Percentiles rank a stretch among this genome's conserved stretches.
These are phyloP conservation scores for Scaptomyza pallida DNA, from an alignment of 1,140 invertebrate species.

Conservation along the genomic window DNA sequence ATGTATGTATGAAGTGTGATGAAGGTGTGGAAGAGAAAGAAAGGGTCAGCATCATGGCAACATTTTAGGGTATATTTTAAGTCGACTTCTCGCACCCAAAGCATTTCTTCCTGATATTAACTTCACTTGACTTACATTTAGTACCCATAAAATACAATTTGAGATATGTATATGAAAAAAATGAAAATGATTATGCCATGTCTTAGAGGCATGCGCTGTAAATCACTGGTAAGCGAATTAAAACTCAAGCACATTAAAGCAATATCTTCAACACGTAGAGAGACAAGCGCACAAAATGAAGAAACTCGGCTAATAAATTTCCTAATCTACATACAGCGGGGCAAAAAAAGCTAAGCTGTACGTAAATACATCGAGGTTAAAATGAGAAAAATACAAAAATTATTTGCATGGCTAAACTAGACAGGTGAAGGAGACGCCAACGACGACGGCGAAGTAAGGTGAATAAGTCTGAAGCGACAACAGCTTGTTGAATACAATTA, in stretches of 20 bases:
- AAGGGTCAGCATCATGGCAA: no score
- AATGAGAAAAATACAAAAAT: slow-evolving; percentile 46
- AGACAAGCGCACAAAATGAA: slow-evolving; percentile 42
- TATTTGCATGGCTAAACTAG: slow-evolving; percentile 30
- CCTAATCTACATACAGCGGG: slow-evolving; percentile 76
- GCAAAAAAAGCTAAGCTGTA: slow-evolving; percentile 52
- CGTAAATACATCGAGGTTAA: slow-evolving; percentile 18
- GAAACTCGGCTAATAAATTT: slow-evolving; percentile 69
- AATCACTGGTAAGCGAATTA: slow-evolving; percentile 68
- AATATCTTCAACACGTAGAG: slow-evolving; percentile 46
- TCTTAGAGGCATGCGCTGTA: slow-evolving; percentile 39
- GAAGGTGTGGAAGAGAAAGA: neutral
- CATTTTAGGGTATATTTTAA: no score
- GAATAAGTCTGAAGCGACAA: slow-evolving; percentile 63
- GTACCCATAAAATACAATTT: slow-evolving; percentile 43
- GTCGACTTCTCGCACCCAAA: no score
- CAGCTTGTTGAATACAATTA: slow-evolving; percentile 82
- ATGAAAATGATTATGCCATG: slow-evolving; percentile 43
- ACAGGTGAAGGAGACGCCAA: slow-evolving; percentile 3
- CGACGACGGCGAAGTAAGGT: no score
- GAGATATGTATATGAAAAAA: slow-evolving; percentile 7
- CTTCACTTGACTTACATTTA: slow-evolving; percentile 21
- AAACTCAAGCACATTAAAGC: slow-evolving; percentile 71
- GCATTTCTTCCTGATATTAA: neutral
- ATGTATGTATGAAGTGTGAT: no score